Conservation (phyloP, 2,797 vertebrate genomes). For the Manis pentadactyla region DNA sequence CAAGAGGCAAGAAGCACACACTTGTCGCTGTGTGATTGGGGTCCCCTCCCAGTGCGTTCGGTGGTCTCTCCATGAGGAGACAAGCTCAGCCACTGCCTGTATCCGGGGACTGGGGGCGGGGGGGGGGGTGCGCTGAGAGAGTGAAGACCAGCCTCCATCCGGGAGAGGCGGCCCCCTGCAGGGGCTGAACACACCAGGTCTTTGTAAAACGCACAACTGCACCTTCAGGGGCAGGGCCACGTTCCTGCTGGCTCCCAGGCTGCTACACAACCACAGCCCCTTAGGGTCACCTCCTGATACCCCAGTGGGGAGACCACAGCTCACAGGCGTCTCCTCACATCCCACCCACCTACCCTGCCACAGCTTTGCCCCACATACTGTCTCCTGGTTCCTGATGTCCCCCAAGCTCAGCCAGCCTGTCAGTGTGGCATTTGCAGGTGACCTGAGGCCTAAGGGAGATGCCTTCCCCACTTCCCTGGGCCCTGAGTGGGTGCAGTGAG, state of each 20-base stretch:
- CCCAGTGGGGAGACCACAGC: neutral
- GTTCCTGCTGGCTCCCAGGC: neutral
- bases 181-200: neutral
- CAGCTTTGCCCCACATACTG: neutral
- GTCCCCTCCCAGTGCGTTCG: neutral
- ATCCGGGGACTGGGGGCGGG: neutral
- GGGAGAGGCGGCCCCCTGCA: neutral
- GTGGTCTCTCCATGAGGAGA: no score
- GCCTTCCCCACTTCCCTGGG: neutral
- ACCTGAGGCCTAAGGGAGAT: neutral
- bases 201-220: neutral
- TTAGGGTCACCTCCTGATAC: neutral
- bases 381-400: fast-evolving
- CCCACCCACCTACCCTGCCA: neutral
- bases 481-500: neutral
- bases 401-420: neutral
- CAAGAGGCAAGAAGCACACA: neutral
- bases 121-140: no score
- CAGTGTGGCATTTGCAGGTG: neutral
- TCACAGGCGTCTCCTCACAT: neutral
- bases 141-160: neutral
- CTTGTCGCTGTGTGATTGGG: neutral
- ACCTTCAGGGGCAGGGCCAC: neutral
- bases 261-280: neutral
- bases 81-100: neutral